Conservation (phyloP, 2,797 vertebrate species). For the Galagoides demidoff region DNA sequence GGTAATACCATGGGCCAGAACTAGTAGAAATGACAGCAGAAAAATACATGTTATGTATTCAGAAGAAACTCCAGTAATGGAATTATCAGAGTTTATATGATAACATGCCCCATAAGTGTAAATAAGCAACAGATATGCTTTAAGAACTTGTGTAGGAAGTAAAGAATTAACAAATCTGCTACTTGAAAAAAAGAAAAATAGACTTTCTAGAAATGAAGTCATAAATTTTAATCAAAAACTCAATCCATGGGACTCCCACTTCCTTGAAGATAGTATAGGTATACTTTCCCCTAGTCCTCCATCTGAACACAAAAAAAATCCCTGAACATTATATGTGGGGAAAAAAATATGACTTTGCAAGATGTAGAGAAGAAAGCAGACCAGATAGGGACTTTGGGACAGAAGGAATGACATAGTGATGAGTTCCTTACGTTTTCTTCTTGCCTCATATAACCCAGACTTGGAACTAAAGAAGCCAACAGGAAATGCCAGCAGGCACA, state of each 20-base stretch:
- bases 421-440: neutral
- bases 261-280: neutral
- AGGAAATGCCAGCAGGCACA: neutral
- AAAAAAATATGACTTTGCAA: neutral
- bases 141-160: neutral
- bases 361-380: neutral
- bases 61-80: neutral
- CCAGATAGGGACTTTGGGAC: neutral
- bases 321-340: neutral
- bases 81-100: neutral
- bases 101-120: neutral
- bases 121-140: neutral
- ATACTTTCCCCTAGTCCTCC: neutral
- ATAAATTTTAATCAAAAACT: neutral
- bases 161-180: neutral
- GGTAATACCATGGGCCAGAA: neutral
- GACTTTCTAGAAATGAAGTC: constrained; percentile 12
- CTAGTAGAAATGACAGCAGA: neutral
- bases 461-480: neutral
- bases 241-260: neutral
- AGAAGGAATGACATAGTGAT: neutral
- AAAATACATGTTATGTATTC: neutral
- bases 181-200: neutral
- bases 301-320: neutral
- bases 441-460: neutral